Evolutionary conservation across 2,888 invertebrate species (phyloP).

Genomic region (Macaria liturata): DNA sequence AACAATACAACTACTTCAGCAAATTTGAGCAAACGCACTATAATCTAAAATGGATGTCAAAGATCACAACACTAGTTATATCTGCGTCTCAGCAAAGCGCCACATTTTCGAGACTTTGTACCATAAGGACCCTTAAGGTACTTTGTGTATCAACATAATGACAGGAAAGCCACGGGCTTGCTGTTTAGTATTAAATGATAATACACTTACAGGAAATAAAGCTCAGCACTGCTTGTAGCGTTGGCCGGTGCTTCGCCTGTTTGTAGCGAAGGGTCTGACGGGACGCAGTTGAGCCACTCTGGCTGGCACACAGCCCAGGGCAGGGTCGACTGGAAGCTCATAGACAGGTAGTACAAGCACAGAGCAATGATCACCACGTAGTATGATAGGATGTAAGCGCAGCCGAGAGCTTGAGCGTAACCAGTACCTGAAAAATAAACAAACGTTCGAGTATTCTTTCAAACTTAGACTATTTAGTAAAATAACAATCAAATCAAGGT

Average conservation of each 20-base stretch:
- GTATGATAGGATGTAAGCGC: constrained; percentile 87
- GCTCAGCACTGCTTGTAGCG: constrained; percentile 81
- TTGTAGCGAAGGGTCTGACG: constrained; percentile 54
- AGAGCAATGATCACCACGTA: constrained; percentile 90
- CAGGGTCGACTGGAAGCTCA: constrained; percentile 87
- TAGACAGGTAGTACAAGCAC: constrained; percentile 88
- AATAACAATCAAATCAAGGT: no score
- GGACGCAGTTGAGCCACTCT: constrained; percentile 79
- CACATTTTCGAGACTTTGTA: no score
- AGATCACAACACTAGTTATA: not conserved
- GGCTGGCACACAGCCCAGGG: constrained; percentile 88
- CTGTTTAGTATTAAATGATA: not conserved
- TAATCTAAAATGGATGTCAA: not conserved
- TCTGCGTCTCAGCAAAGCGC: no score
- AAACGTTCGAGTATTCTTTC: no score
- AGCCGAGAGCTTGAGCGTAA: constrained; percentile 85
- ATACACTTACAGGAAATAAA: constrained; percentile 81
- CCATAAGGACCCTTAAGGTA: no score
- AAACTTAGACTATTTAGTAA: no score
- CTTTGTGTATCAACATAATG: no score
- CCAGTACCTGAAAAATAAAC: constrained; percentile 83
- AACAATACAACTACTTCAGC: no score
- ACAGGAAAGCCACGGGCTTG: no score
- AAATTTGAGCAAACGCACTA: no score
- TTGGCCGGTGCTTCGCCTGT: constrained; percentile 37